Evolutionary conservation across 2,797 vertebrate species (phyloP), one percentile per base, ranked within the genome.

Genomic region (Chromobotia macracanthus): DNA sequence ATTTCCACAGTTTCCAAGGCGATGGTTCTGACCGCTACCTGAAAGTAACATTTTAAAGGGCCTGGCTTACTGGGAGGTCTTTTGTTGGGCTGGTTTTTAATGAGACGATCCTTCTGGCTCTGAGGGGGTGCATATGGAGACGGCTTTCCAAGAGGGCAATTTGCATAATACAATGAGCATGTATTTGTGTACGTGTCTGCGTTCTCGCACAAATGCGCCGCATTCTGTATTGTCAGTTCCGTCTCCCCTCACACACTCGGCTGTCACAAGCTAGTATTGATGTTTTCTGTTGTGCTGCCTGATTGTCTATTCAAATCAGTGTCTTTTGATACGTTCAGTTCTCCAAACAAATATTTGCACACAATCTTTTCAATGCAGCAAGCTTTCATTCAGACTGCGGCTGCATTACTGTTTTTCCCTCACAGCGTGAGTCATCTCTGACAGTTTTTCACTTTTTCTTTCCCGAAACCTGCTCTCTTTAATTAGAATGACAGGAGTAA

Each of bases 151-250:
- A 89, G 86, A 91, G 91, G 84, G 88, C 88, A 90, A 93, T 93
- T 94, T 93, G 92, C 93, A 94, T 94, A 93, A 93, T 90, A 91
- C 88, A 89, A 87, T 89, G 68, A 82, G 90, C 87, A 87, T 89
- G 77, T 63, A 56, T 81, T 48, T 76, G 72, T 68, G 63, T 78
- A 58, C 50, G 31, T 79, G 63, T 70, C 61, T 46, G 69, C 68
- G 68, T 44, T 23, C 72, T 70, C 44, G 48, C 75, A 38, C 70
- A 19, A 77, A 51, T 56, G 70, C 55, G 60, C 67, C 77, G 76
- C 70, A 68, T 72, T 77, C 74, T 83, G 89, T 90, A 90, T 90
- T 93, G 90, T 91, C 91, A 91, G 90, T 92, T 90, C 89, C 83
- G 89, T 90, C 89, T 79, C 88, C 86, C 53, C 69, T 70, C 85